phyloP scores from a whole-genome alignment of 2,888 invertebrate genomes.

The Leucophora obtusa region DNA sequence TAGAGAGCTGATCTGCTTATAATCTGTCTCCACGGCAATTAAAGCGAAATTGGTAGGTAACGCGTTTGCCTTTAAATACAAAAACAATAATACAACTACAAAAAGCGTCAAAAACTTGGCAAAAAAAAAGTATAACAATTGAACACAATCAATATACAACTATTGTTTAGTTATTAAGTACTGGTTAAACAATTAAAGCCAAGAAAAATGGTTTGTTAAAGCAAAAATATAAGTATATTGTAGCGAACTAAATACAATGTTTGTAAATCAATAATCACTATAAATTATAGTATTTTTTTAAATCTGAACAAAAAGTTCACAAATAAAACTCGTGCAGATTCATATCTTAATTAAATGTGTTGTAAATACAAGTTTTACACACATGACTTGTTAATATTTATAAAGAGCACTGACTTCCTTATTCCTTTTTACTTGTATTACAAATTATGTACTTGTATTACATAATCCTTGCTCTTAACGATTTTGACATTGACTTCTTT shows the following conservation, averaged over 20 bases:
- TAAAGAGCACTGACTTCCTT: conserved; percentile 43
- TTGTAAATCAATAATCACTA: no score
- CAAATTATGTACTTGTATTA: conserved; percentile 20
- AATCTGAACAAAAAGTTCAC: not conserved
- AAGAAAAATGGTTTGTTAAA: conserved; percentile 11
- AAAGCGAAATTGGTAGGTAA: conserved; percentile 66
- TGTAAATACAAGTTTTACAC: not conserved
- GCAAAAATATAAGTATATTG: no score
- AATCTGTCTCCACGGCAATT: conserved; percentile 60
- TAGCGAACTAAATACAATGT: no score
- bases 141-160: conserved; percentile 42
- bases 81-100: conserved; percentile 11
- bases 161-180: conserved; percentile 44
- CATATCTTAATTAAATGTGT: conserved; percentile 56
- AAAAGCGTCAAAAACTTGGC: conserved; percentile 8
- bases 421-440: conserved; percentile 30
- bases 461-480: conserved; percentile 56
- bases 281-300: conserved; percentile 10
- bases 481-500: conserved; percentile 58
- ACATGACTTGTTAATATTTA: not conserved
- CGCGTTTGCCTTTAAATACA: conserved; percentile 59
- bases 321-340: conserved; percentile 50
- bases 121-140: conserved; percentile 37
- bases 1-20: conserved; percentile 62
- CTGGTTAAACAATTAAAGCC: conserved; percentile 35